Evolutionary conservation across 1,140 invertebrate genomes (phyloP).

Genomic region (Cherax quadricarinatus): DNA sequence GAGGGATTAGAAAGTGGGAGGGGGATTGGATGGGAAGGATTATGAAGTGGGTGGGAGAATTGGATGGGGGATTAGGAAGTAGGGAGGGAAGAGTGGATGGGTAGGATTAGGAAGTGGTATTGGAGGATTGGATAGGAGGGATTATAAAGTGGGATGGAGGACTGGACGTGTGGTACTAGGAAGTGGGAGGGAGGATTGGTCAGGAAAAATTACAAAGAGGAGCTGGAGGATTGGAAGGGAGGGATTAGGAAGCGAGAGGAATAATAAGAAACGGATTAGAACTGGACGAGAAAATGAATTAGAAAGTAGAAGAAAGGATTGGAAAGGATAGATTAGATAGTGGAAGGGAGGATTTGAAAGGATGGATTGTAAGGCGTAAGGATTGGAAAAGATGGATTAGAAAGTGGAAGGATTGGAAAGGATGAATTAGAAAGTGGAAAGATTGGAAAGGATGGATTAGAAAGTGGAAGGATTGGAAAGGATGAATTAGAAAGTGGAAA

Average conservation of each 20-base stretch:
- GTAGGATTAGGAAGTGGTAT: not conserved
- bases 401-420: too few species aligned
- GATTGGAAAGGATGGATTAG: too few species aligned
- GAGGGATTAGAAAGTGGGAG: too few species aligned
- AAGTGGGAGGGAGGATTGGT: not conserved
- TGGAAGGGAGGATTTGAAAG: too few species aligned
- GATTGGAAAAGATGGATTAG: too few species aligned
- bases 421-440: too few species aligned
- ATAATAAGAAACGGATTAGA: not conserved
- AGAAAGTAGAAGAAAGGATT: too few species aligned
- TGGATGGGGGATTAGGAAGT: conserved; percentile 3
- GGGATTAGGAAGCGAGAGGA: not conserved
- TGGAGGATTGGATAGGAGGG: not conserved
- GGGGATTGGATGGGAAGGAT: not conserved
- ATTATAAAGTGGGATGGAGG: not conserved
- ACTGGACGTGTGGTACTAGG: not conserved
- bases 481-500: too few species aligned
- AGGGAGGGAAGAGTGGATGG: conserved; percentile 2
- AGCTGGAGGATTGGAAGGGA: not conserved
- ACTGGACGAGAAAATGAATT: too few species aligned
- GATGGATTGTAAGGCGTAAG: too few species aligned
- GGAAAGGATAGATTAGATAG: too few species aligned
- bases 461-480: too few species aligned
- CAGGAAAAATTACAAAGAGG: not conserved
- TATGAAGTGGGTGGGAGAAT: not conserved